Evolutionary conservation across 2,113 vertebrate species (phyloP).

Genomic region (Engystomops pustulosus): DNA sequence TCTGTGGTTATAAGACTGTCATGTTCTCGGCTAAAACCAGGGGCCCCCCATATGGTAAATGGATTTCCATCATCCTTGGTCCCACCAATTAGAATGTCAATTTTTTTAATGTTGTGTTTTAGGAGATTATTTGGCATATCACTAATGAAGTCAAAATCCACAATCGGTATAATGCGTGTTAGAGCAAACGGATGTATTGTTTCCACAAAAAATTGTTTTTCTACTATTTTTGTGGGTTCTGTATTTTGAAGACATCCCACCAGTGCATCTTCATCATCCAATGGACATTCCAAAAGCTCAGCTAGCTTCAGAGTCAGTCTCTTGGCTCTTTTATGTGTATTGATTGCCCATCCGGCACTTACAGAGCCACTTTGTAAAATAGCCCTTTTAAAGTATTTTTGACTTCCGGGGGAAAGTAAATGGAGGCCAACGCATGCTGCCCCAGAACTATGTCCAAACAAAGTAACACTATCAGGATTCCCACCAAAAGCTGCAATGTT

Average conservation of each 20-base stretch:
- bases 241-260: slow-evolving; percentile 69
- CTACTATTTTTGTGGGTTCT: slow-evolving; percentile 58
- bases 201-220: slow-evolving; percentile 59
- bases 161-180: slow-evolving; percentile 63
- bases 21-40: slow-evolving; percentile 64
- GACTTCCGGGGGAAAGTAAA: slow-evolving; percentile 74
- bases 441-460: slow-evolving; percentile 78
- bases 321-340: slow-evolving; percentile 61
- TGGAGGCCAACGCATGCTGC: slow-evolving; percentile 71
- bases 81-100: slow-evolving; percentile 70
- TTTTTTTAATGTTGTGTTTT: too few relatives aligned
- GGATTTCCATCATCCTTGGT: slow-evolving; percentile 74
- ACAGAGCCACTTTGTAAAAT: slow-evolving; percentile 74
- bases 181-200: rapidly evolving
- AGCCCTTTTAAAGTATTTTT: slow-evolving; percentile 68
- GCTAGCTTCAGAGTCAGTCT: slow-evolving; percentile 64
- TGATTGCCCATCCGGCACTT: slow-evolving; percentile 67
- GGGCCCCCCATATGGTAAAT: slow-evolving; percentile 64
- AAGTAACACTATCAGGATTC: slow-evolving; percentile 71
- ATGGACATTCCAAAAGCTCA: slow-evolving; percentile 66
- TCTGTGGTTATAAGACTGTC: slow-evolving; percentile 71
- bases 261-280: slow-evolving; percentile 49
- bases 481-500: slow-evolving; percentile 76
- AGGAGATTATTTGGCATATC: slow-evolving; percentile 63
- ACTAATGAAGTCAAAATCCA: slow-evolving; percentile 73